These are phyloP conservation scores for Chrysolina americana DNA, from an alignment of 2,888 invertebrate species.

Conservation along the genomic window DNA sequence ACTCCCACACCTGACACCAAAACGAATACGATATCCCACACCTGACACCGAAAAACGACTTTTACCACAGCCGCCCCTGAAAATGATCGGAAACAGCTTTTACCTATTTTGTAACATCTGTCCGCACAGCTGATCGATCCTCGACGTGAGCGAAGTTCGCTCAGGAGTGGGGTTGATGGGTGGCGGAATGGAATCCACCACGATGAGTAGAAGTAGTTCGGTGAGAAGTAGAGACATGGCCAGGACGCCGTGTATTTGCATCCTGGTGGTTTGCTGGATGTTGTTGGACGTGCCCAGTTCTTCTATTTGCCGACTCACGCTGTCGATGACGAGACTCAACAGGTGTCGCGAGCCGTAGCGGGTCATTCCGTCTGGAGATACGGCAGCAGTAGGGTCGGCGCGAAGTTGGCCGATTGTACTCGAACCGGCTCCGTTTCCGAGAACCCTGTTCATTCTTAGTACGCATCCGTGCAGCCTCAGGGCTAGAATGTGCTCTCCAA, in stretches of 20 bases:
- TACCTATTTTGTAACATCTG: conserved; percentile 63
- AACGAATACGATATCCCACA: not conserved
- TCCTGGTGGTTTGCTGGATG: conserved; percentile 50
- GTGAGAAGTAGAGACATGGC: conserved; percentile 71
- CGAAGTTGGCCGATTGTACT: conserved; percentile 46
- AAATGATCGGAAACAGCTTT: not conserved
- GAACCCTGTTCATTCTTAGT: conserved; percentile 61
- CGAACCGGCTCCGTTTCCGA: conserved; percentile 49
- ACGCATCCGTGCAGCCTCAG: conserved; percentile 63
- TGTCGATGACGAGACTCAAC: conserved; percentile 69
- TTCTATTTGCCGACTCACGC: conserved; percentile 70
- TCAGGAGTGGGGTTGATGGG: conserved; percentile 66
- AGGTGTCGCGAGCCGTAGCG: conserved; percentile 66
- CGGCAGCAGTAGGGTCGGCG: conserved; percentile 54
- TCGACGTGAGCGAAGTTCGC: conserved; percentile 62
- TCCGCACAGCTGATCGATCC: conserved; percentile 66
- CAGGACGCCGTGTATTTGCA: conserved; percentile 64
- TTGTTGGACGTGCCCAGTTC: conserved; percentile 57
- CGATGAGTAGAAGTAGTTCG: conserved; percentile 70
- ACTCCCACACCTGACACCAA: not conserved
- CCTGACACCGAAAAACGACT: not conserved
- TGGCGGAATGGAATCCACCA: conserved; percentile 69
- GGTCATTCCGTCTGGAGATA: conserved; percentile 63
- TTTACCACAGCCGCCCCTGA: too few species aligned
- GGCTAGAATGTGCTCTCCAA: conserved; percentile 63